Base-by-base conservation (phyloP, 2,113 vertebrate genomes). In the Gallinago jamesoni region DNA sequence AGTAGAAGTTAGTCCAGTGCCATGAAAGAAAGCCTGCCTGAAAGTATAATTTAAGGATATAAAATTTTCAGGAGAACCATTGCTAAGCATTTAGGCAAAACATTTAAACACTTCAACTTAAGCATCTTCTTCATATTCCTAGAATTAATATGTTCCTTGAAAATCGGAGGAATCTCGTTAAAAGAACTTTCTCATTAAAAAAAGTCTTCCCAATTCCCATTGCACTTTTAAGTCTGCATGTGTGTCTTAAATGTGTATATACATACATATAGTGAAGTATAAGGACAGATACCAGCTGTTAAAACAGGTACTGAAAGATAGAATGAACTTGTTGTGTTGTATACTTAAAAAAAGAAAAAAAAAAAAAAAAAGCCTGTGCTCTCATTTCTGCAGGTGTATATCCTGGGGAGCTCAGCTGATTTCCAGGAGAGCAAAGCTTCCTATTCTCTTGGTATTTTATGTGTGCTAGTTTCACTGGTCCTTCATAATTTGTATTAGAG, bases 31-130 rank as follows among this genome's bases (percentile, higher is more conserved):
- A 95, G 47, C 15, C 43, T 90, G 67, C 41, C 57, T 72, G 83
- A 89, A 48, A 27, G 56, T 72, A 41, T 27, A 72, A 92, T 93
- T 84, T 76, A 87, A 89, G 41, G 27, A 47, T 52, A 86, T 56
- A 89, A 86, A 89, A 69, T 79, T 93, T 95, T 93, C 85, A 87
- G 82, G 45, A 91, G 64, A 90, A 80, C 23, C 17, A 52, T 48
- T 72, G 63, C 50, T 90, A 70, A 68, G 84, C 37, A 67, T 62
- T 93, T 78, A 94, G 55, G 39, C 56, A 94, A 96, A 95, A 89
- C 33, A 80, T 77, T 89, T 84, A 88, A 95, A 62, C 18, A 28
- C 30, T 93, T 95, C n/a, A 60, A 31, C 21, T 83, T 90, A 64
- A 89, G 33, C 4, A 6, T 86, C 55, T 73, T 63, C 52, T 88